A percentile compares a stretch with the other conserved stretches of the same genome.
Evolutionary conservation across 2,888 invertebrate species (phyloP).

Genomic region (Norana najaformis): DNA sequence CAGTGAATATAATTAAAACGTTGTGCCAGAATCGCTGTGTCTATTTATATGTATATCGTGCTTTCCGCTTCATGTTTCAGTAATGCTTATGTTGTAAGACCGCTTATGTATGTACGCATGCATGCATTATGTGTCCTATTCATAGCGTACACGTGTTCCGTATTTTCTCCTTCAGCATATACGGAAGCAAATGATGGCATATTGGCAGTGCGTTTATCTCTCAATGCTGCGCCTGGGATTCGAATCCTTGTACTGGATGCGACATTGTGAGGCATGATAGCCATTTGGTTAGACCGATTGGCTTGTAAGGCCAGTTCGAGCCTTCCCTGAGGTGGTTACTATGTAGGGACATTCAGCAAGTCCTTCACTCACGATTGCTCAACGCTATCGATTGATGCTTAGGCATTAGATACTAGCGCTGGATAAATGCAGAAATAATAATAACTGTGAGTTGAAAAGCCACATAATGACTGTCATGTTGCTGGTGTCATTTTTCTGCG

Average conservation of each 20-base stretch:
- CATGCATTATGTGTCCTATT: too few relatives aligned
- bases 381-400: neutral
- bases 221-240: neutral
- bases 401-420: neutral
- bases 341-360: too few relatives aligned
- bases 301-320: too few relatives aligned
- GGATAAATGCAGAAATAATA: too few relatives aligned
- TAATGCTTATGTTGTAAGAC: neutral
- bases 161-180: neutral
- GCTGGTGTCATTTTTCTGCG: too few relatives aligned
- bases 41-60: neutral
- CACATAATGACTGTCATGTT: too few relatives aligned
- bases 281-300: too few relatives aligned
- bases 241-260: neutral
- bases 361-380: too few relatives aligned
- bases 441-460: too few relatives aligned
- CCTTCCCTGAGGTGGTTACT: too few relatives aligned
- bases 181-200: neutral
- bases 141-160: neutral
- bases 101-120: neutral
- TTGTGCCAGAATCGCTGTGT: neutral
- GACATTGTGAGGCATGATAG: too few relatives aligned
- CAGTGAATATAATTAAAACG: slow-evolving; percentile 2
- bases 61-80: slow-evolving; percentile 5
- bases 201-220: neutral